phyloP scores from a whole-genome alignment of 2,888 invertebrate genomes.

The Ecliptopera silaceata region DNA sequence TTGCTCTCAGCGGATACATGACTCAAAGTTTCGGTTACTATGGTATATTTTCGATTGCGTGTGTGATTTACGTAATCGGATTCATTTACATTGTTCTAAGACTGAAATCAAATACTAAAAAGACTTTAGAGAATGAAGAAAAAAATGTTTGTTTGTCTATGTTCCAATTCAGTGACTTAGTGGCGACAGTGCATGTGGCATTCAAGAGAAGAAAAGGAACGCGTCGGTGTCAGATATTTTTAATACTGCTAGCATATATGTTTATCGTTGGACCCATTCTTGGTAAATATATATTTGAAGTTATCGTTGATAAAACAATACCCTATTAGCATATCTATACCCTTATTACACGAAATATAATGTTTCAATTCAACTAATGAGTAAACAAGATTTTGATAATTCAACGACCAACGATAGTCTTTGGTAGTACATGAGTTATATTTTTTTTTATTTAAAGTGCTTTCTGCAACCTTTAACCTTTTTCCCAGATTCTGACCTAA shows the following conservation, averaged over 20 bases:
- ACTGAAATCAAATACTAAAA: conserved; percentile 64
- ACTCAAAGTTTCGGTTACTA: conserved; percentile 77
- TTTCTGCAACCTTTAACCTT: too few species aligned
- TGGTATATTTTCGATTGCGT: conserved; percentile 72
- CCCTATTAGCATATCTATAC: neutral
- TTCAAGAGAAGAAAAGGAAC: conserved; percentile 64
- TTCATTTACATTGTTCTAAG: conserved; percentile 72
- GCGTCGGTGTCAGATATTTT: conserved; percentile 66
- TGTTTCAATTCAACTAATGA: too few species aligned
- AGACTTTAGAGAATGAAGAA: conserved; percentile 60
- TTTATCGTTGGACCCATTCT: conserved; percentile 78
- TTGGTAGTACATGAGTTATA: too few species aligned
- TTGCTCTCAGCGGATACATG: conserved; percentile 81
- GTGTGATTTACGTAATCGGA: conserved; percentile 70
- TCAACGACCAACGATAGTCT: too few species aligned
- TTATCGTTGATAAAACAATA: neutral
- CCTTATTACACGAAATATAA: neutral
- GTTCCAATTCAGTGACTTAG: conserved; percentile 65
- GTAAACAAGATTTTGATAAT: neutral
- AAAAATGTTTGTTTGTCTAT: conserved; percentile 55
- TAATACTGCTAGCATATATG: conserved; percentile 75
- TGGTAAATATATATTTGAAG: conserved; percentile 56
- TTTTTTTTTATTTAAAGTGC: too few species aligned
- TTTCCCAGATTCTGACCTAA: too few species aligned
- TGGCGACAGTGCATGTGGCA: conserved; percentile 75